Conservation (phyloP, 2,113 vertebrate genomes). For the Paracanthobrama guichenoti region DNA sequence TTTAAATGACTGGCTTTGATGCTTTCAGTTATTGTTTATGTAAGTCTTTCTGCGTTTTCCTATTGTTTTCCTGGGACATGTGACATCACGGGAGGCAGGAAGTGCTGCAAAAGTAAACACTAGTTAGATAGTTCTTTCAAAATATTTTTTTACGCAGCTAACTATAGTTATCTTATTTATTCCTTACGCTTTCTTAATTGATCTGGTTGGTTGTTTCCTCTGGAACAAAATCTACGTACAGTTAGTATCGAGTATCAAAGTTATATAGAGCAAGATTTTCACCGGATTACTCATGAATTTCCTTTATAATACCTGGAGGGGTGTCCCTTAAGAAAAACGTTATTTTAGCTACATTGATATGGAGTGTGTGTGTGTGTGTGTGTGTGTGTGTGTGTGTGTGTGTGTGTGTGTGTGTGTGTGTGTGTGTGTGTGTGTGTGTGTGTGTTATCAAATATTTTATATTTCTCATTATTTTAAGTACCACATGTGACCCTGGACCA, state of each 20-base stretch:
- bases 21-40: neutral
- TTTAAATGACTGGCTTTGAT: neutral
- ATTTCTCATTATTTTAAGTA: no score
- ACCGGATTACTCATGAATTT: constrained; percentile 19
- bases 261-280: neutral
- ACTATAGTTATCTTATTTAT: neutral
- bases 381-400: no score
- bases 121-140: neutral
- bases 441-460: no score
- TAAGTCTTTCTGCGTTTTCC: neutral
- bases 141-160: neutral
- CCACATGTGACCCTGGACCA: no score
- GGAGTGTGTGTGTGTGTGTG: no score
- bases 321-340: neutral
- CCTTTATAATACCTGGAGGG: neutral
- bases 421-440: no score
- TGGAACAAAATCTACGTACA: neutral
- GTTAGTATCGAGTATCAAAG: neutral
- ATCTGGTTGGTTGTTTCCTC: neutral
- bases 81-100: neutral
- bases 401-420: no score
- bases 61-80: constrained; percentile 1
- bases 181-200: neutral
- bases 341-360: no score
- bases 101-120: neutral